Base-by-base conservation (phyloP, 1,140 invertebrate genomes). In the Scaptomyza pallida region DNA sequence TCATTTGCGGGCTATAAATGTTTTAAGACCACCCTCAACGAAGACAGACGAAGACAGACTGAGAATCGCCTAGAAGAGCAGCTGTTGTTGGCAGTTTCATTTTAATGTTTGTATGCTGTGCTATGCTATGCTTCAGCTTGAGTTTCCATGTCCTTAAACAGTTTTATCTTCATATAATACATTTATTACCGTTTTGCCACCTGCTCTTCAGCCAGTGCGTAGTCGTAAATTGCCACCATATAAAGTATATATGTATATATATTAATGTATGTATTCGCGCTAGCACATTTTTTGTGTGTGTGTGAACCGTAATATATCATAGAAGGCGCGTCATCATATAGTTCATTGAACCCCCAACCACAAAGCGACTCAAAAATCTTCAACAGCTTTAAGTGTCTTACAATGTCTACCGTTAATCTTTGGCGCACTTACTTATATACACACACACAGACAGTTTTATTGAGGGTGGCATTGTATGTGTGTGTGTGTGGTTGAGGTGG, bases 321-420 rank as follows among this genome's bases (percentile, higher is more conserved):
- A 77, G 50, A 56, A 51, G 64, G 60, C 60, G 40, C 21, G 17
- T 51, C 62, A 86, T 85, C 77, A 85, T 81, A 85, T 85, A 85
- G 80, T 85, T 85, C 80, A 85, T 85, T 86, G 80, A 85, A 86
- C 80, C 80, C 51, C 76, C 67, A 60, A 65, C 67, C 75, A 68
- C 73, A 75, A 77, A 80, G 52, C 52, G 59, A 73, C 81, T 85
- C 54, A 86, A 85, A 85, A 85, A 86, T 85, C 69, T 85, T 76
- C 77, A 81, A 72, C 61, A 81, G 81, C 81, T 86, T 86, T 81
- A 85, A 85, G 81, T 81, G 81, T 85, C 81, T 86, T 85, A 86
- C 81, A 86, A 61, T 88, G 82, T 86, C 82, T 86, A 77, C 77
- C 77, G 81, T 85, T 85, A 88, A 85, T 85, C 77, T 81, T 81